These are phyloP conservation scores for Silurus glanis DNA, from an alignment of 2,113 vertebrate genomes.

Conservation along the genomic window DNA sequence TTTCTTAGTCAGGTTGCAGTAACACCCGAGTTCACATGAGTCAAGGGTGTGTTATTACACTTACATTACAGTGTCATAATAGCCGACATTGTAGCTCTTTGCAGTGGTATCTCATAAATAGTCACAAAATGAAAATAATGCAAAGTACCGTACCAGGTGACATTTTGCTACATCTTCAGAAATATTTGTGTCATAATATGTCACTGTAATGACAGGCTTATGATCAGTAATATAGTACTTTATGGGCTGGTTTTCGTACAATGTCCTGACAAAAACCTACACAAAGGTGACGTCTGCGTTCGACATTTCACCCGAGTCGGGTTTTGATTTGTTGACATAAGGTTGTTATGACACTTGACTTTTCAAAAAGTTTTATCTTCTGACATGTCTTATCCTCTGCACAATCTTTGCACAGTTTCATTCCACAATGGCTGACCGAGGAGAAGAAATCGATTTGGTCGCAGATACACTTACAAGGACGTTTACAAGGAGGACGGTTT, in stretches of 20 bases:
- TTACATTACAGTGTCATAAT: not conserved
- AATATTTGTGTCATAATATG: not conserved
- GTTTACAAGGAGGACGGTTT: too few species aligned
- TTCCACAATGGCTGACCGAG: too few species aligned
- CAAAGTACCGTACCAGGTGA: not conserved
- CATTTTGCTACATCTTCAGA: not conserved
- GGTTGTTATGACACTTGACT: not conserved
- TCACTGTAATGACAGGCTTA: not conserved
- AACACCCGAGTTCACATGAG: not conserved
- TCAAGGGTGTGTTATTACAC: not conserved
- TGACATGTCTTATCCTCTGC: too few species aligned
- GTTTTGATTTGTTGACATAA: not conserved
- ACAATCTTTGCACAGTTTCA: too few species aligned
- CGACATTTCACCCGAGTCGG: not conserved
- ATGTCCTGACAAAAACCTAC: not conserved
- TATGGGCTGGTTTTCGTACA: not conserved
- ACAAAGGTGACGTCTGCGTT: not conserved
- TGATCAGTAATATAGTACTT: not conserved
- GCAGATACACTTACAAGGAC: too few species aligned
- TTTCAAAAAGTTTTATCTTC: too few species aligned
- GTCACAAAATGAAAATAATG: not conserved
- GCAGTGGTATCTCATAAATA: not conserved
- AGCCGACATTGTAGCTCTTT: not conserved
- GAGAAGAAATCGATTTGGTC: too few species aligned
- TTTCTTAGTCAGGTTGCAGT: not conserved